Conservation (phyloP, 2,888 invertebrate genomes). For the Ochropleura plecta region DNA sequence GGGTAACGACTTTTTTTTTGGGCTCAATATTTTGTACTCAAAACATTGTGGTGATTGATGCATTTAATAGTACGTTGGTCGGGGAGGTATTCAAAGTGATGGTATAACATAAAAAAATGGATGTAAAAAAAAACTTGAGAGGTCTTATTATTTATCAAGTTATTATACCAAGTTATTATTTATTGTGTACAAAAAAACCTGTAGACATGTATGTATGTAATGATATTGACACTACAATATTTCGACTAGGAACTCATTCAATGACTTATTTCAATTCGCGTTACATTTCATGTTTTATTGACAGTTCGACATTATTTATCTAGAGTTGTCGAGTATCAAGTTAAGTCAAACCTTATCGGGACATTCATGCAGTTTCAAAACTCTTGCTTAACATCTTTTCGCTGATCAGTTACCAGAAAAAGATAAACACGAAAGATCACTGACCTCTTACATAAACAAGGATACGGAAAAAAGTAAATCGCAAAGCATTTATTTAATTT, state of each 20-base stretch:
- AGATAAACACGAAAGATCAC: constrained; percentile 19
- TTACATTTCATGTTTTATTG: background rate
- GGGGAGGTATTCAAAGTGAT: no score
- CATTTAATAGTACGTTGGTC: no score
- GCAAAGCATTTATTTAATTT: constrained; percentile 23
- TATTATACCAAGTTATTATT: no score
- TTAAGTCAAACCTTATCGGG: constrained; percentile 15
- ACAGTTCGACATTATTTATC: constrained; percentile 18
- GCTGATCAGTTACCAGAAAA: constrained; percentile 7
- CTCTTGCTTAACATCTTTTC: constrained; percentile 6
- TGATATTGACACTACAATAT: background rate
- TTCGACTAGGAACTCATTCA: background rate
- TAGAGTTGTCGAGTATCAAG: background rate
- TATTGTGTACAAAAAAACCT: no score
- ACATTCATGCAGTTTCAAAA: constrained; percentile 25
- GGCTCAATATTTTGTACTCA: no score
- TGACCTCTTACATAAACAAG: constrained; percentile 26
- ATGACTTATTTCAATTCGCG: background rate
- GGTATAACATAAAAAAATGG: no score
- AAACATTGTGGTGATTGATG: no score
- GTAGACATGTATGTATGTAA: no score
- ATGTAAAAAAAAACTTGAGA: no score
- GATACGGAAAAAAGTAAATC: constrained; percentile 12
- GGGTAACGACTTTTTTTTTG: no score
- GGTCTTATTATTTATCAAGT: no score